Percentiles rank a stretch among this genome's conserved stretches.
phyloP scores from a whole-genome alignment of 2,888 invertebrate genomes.

The Rhimphoctona megacephalus region DNA sequence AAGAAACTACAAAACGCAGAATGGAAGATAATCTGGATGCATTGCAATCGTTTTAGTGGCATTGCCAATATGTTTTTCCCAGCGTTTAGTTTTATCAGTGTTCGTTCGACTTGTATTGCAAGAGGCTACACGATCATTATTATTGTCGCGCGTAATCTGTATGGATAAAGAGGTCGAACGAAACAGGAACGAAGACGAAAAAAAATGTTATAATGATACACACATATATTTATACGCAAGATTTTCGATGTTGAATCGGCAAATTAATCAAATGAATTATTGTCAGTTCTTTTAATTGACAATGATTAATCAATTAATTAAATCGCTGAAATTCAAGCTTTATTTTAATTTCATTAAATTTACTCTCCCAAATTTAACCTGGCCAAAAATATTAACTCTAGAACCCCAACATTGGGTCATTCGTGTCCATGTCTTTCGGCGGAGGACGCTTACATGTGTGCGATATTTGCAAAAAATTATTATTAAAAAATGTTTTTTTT shows the following conservation, averaged over 20 bases:
- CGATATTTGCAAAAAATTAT: too few species aligned
- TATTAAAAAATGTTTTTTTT: too few species aligned
- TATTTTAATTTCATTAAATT: not conserved
- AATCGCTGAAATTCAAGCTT: too few species aligned
- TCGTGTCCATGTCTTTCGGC: too few species aligned
- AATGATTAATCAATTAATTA: not conserved
- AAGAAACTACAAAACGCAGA: not conserved
- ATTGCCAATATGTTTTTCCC: constrained; percentile 9
- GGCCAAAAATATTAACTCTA: too few species aligned
- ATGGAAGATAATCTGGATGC: not conserved
- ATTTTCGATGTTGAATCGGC: not conserved
- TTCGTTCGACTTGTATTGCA: constrained; percentile 35
- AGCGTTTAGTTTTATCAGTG: constrained; percentile 29
- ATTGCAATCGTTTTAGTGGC: constrained; percentile 14
- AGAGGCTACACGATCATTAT: not conserved
- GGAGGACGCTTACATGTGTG: too few species aligned
- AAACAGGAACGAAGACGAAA: constrained; percentile 11
- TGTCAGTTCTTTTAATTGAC: not conserved
- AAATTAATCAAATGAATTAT: not conserved
- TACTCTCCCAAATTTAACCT: not conserved
- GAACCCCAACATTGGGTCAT: too few species aligned
- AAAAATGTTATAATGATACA: constrained; percentile 1
- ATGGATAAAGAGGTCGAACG: constrained; percentile 35
- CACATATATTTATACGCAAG: not conserved
- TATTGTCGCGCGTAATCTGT: constrained; percentile 19